Conservation (phyloP, 2,113 vertebrate species). For the Ictidomys tridecemlineatus region DNA sequence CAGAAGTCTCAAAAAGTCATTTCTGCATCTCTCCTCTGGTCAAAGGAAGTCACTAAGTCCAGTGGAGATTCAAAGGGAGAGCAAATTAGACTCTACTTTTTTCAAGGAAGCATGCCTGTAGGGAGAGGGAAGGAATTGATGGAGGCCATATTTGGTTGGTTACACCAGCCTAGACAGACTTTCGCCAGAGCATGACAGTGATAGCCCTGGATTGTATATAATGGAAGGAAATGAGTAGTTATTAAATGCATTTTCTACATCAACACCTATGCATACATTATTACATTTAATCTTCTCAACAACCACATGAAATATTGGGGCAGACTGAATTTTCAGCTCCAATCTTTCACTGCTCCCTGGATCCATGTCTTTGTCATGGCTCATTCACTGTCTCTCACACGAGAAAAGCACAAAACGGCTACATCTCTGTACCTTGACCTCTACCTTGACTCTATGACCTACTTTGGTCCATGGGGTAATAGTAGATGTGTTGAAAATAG, state of each 20-base stretch:
- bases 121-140: neutral
- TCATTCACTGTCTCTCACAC: neutral
- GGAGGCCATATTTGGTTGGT: neutral
- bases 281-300: neutral
- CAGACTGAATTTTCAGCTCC: neutral
- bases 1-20: neutral
- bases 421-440: neutral
- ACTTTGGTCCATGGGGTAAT: neutral
- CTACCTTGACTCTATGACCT: neutral
- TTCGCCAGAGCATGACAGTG: neutral
- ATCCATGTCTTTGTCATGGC: neutral
- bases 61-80: neutral
- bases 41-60: neutral
- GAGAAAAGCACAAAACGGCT: neutral
- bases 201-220: neutral
- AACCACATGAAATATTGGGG: neutral
- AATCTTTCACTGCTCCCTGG: neutral
- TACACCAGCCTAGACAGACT: neutral
- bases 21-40: neutral
- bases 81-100: neutral
- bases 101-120: neutral
- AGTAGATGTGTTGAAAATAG: neutral
- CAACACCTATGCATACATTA: neutral
- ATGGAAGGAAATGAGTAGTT: neutral
- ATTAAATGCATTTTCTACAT: neutral